Percentiles rank a stretch among this genome's conserved stretches.
These are phyloP conservation scores for Alethe castanea DNA, from an alignment of 2,113 vertebrate species.

Conservation along the genomic window DNA sequence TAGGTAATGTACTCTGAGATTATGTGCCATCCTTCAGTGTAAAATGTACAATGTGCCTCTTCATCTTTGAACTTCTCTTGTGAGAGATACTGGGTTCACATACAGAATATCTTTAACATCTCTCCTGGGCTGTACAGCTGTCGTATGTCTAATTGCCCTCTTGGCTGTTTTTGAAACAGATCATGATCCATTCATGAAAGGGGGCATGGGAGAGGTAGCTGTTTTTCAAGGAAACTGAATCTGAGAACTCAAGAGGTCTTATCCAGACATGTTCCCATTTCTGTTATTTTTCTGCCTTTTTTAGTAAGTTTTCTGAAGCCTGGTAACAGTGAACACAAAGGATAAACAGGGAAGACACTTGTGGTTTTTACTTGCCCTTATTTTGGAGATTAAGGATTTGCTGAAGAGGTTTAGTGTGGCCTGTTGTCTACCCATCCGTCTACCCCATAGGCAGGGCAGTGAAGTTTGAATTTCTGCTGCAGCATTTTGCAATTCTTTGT, in stretches of 20 bases:
- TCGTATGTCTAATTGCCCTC: not conserved
- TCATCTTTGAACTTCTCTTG: not conserved
- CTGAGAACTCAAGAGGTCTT: not conserved
- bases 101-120: not conserved
- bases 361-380: not conserved
- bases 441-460: not conserved
- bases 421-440: fast-evolving
- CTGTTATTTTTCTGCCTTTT: not conserved
- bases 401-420: not conserved
- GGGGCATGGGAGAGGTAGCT: not conserved
- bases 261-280: not conserved
- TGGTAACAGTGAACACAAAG: not conserved
- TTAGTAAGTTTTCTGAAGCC: not conserved
- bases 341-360: not conserved
- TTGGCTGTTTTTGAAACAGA: not conserved
- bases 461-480: not conserved
- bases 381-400: not conserved
- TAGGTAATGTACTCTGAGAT: not conserved
- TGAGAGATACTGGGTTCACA: not conserved
- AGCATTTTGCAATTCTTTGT: not conserved
- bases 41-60: not conserved
- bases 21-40: not conserved
- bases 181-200: not conserved
- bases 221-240: not conserved
- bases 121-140: fast-evolving